These are phyloP conservation scores for Drosophila aff. DNA, from an alignment of 1,140 invertebrate species.

Conservation along the genomic window DNA sequence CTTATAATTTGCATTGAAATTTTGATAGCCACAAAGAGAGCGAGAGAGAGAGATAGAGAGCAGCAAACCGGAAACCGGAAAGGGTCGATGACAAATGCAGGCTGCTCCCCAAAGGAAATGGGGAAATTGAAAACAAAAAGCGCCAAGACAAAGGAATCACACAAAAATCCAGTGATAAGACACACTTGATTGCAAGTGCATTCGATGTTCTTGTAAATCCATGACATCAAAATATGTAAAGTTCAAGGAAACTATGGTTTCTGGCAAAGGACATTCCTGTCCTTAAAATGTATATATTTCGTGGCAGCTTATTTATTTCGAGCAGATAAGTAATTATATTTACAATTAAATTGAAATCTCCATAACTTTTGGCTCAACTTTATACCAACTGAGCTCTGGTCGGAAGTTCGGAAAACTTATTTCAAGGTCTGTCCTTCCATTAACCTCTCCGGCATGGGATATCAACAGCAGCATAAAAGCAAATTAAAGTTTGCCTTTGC, in stretches of 20 bases:
- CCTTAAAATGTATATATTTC: too few relatives aligned
- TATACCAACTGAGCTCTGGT: neutral
- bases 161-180: constrained; percentile 15
- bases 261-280: neutral
- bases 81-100: constrained; percentile 15
- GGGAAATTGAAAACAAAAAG: constrained; percentile 11
- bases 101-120: constrained; percentile 12
- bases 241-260: neutral
- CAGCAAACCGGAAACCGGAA: constrained; percentile 15
- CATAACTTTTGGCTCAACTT: neutral
- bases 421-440: constrained; percentile 20
- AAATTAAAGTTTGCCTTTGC: constrained; percentile 46
- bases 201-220: neutral
- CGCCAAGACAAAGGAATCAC: constrained; percentile 13
- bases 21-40: constrained; percentile 53
- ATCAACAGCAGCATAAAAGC: constrained; percentile 26
- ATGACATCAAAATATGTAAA: neutral
- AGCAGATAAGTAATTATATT: neutral
- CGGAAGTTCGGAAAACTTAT: constrained; percentile 22
- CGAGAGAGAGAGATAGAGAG: neutral
- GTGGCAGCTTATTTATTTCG: neutral
- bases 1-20: constrained; percentile 46
- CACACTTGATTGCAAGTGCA: constrained; percentile 10
- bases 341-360: constrained; percentile 13
- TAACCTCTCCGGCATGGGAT: neutral